phyloP scores from a whole-genome alignment of 2,113 vertebrate genomes.

The Trachemys scripta region DNA sequence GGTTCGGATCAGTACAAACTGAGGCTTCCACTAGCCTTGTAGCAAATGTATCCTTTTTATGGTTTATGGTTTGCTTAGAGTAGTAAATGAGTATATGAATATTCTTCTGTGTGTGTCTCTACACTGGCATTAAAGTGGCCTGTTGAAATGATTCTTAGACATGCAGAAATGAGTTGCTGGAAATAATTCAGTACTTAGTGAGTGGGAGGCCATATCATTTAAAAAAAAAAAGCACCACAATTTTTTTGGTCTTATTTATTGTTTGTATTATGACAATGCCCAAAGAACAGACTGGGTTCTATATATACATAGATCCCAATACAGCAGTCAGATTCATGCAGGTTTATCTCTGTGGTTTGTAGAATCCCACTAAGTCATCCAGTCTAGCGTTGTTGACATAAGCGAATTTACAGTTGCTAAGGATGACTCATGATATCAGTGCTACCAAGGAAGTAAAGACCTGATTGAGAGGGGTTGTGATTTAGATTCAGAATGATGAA shows the following conservation, averaged over 20 bases:
- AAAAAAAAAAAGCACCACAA: background rate
- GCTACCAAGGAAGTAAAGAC: background rate
- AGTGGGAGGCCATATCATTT: background rate
- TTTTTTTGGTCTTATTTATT: background rate
- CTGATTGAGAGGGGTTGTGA: background rate
- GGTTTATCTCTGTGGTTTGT: background rate
- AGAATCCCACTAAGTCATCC: background rate
- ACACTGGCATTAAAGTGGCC: background rate
- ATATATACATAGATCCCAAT: background rate
- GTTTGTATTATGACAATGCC: background rate
- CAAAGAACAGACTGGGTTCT: background rate
- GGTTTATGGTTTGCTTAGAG: background rate
- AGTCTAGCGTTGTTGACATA: background rate
- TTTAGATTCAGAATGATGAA: background rate
- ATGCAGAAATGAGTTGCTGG: background rate
- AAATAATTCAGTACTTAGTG: background rate
- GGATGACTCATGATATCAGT: background rate
- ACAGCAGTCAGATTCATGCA: background rate
- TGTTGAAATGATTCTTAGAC: background rate
- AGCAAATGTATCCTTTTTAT: background rate
- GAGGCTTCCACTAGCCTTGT: background rate
- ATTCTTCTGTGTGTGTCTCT: background rate
- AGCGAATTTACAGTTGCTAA: background rate
- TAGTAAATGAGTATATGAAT: background rate
- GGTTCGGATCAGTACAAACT: background rate